These are phyloP conservation scores for Rhyacophila brunnea DNA, from an alignment of 1,140 invertebrate genomes.

Conservation along the genomic window DNA sequence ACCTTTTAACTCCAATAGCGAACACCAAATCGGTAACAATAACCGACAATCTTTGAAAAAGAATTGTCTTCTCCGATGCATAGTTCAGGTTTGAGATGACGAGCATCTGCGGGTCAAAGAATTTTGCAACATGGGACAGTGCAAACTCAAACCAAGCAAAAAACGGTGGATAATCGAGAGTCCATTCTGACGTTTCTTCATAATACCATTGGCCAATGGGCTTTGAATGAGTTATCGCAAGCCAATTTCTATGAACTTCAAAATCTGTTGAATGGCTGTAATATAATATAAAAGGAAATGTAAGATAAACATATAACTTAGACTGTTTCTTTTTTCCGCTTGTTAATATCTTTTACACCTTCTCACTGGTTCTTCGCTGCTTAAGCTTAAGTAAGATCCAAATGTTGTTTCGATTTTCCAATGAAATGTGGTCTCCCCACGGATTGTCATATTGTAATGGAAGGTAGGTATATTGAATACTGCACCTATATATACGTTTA, in stretches of 20 bases:
- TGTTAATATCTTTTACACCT: no score
- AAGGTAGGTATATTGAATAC: no score
- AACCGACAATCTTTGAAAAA: slow-evolving; percentile 92
- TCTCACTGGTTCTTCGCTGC: no score
- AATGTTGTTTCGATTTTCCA: no score
- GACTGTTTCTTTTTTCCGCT: no score
- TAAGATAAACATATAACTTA: no score
- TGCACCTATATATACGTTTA: no score
- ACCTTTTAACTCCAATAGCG: slow-evolving; percentile 74
- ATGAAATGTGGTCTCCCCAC: no score
- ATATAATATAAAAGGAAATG: no score
- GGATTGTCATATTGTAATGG: no score
- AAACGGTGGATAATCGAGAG: slow-evolving; percentile 97
- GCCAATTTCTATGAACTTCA: slow-evolving; percentile 98
- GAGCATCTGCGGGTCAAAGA: slow-evolving; percentile 89
- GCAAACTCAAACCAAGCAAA: slow-evolving; percentile 97
- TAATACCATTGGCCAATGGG: slow-evolving; percentile 88
- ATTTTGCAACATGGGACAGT: slow-evolving; percentile 74
- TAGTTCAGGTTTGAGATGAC: slow-evolving; percentile 83
- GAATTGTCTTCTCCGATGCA: slow-evolving; percentile 72
- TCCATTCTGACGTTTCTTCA: slow-evolving; percentile 92
- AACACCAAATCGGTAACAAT: slow-evolving; percentile 85
- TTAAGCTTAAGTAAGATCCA: no score
- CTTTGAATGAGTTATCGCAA: slow-evolving; percentile 88
- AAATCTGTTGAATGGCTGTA: slow-evolving; percentile 84